phyloP scores from a whole-genome alignment of 2,113 vertebrate genomes.

The Tauraco erythrolophus region DNA sequence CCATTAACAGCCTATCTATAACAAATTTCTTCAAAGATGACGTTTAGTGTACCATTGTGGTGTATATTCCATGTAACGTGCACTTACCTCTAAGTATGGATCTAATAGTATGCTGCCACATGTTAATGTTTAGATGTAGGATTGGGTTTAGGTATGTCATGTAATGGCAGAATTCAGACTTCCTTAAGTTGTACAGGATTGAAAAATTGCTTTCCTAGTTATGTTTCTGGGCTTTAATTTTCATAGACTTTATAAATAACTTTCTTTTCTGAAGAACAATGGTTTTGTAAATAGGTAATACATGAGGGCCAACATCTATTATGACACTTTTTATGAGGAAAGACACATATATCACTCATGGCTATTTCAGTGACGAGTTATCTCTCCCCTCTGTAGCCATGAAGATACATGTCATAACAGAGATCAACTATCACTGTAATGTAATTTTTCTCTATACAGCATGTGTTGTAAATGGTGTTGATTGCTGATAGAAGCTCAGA shows the following conservation, averaged over 20 bases:
- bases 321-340: slow-evolving; percentile 53
- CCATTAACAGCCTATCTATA: background rate
- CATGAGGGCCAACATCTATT: slow-evolving; percentile 40
- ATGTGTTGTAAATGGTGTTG: slow-evolving; percentile 53
- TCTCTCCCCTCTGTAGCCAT: slow-evolving; percentile 23
- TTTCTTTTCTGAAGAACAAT: background rate
- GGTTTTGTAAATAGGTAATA: background rate
- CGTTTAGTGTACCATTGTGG: background rate
- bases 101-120: background rate
- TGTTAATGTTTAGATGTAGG: background rate
- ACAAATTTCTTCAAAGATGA: background rate
- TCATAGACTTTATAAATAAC: background rate
- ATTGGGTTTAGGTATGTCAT: background rate
- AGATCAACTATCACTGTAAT: slow-evolving; percentile 62
- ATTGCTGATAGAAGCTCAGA: slow-evolving; percentile 59
- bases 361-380: slow-evolving; percentile 54
- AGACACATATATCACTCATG: slow-evolving; percentile 43
- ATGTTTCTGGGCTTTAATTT: background rate
- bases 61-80: background rate
- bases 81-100: background rate
- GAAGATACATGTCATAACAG: slow-evolving; percentile 75
- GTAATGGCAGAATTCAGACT: background rate
- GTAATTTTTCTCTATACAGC: slow-evolving; percentile 46
- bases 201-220: background rate
- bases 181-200: background rate